Conservation (phyloP, 2,888 invertebrate genomes). For the Mayetiola destructor region DNA sequence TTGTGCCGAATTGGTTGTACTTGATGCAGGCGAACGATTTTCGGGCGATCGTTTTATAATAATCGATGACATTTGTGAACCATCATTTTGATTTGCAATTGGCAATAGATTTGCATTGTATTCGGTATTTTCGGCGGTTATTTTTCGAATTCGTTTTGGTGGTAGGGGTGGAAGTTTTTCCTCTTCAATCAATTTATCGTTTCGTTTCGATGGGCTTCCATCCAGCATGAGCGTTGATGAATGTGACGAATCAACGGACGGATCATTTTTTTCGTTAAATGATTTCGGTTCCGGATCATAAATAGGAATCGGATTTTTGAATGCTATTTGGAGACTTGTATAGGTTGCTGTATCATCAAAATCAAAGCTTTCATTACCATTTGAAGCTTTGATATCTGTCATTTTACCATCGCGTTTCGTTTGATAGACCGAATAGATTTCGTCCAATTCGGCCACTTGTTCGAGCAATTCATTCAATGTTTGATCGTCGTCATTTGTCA, state of each 20-base stretch:
- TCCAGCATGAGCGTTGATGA: slow-evolving; percentile 38
- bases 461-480: slow-evolving; percentile 56
- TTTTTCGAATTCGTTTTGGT: slow-evolving; percentile 58
- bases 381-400: slow-evolving; percentile 23
- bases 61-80: not conserved
- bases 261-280: slow-evolving; percentile 34
- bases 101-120: slow-evolving; percentile 34
- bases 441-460: slow-evolving; percentile 66
- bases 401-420: slow-evolving; percentile 39
- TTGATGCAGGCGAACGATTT: not conserved
- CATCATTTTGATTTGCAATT: slow-evolving; percentile 26
- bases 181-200: slow-evolving; percentile 39
- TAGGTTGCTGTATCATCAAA: slow-evolving; percentile 70
- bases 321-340: slow-evolving; percentile 70
- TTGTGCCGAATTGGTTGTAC: slow-evolving; percentile 25
- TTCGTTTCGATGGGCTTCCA: slow-evolving; percentile 37
- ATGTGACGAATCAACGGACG: slow-evolving; percentile 32
- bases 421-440: slow-evolving; percentile 62
- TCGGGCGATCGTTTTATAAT: not conserved
- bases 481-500: slow-evolving; percentile 39
- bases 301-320: slow-evolving; percentile 63
- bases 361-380: slow-evolving; percentile 35
- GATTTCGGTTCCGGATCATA: slow-evolving; percentile 37
- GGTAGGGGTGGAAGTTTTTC: slow-evolving; percentile 63
- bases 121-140: slow-evolving; percentile 29